These are phyloP conservation scores for Chaenogobius annularis DNA, from an alignment of 2,113 vertebrate species.

Conservation along the genomic window DNA sequence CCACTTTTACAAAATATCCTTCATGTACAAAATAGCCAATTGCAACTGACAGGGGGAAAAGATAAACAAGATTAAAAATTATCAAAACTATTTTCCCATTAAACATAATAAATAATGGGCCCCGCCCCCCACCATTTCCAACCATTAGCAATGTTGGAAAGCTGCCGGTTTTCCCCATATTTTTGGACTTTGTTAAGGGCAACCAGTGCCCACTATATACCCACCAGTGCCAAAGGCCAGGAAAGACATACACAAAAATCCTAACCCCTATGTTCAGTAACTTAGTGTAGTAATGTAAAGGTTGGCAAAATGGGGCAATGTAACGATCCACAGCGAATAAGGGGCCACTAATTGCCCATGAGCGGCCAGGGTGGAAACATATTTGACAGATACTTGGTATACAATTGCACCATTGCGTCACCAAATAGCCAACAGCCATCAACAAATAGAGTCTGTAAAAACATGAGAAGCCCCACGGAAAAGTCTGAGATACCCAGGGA, in stretches of 20 bases:
- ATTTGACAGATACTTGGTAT: neutral
- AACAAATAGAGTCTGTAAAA: conserved; percentile 35
- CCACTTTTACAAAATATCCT: no score
- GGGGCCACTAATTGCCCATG: conserved; percentile 27
- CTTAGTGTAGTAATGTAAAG: conserved; percentile 4
- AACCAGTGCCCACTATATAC: neutral
- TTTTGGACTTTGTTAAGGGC: neutral
- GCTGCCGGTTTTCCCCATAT: neutral
- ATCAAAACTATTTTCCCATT: no score
- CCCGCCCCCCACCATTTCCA: no score
- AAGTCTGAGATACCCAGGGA: conserved; percentile 6
- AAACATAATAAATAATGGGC: no score
- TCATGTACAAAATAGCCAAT: no score
- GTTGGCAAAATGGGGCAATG: conserved; percentile 17
- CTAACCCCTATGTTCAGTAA: neutral
- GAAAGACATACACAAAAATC: neutral
- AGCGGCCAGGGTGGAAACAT: conserved; percentile 28
- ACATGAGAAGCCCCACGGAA: conserved; percentile 3
- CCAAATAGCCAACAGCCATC: conserved; percentile 11
- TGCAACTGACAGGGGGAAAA: no score
- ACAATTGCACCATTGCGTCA: conserved; percentile 5
- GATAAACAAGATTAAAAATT: no score
- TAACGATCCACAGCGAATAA: conserved; percentile 25
- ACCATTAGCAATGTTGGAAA: neutral
- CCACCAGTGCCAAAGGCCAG: neutral